Evolutionary conservation across 2,113 vertebrate genomes (phyloP).

Genomic region (Cnemophilus loriae): DNA sequence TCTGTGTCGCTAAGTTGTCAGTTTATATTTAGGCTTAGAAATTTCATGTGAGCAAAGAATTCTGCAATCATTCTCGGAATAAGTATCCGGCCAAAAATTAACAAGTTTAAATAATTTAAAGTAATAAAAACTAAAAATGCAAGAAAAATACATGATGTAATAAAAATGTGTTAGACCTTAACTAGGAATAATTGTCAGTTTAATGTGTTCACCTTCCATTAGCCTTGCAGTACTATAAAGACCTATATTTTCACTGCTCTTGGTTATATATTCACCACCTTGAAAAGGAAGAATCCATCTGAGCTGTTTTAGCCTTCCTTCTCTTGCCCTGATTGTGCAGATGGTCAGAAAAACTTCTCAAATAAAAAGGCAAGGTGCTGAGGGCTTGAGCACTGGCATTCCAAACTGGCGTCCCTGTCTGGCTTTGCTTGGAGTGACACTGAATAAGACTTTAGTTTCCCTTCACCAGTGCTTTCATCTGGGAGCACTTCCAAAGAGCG

Average conservation of each 20-base stretch:
- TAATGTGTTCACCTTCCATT: rapidly evolving
- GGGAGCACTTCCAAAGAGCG: background rate
- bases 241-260: background rate
- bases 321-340: background rate
- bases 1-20: rapidly evolving
- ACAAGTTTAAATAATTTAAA: background rate
- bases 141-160: background rate
- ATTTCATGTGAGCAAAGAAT: background rate
- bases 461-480: background rate
- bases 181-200: background rate
- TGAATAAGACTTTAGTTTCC: background rate
- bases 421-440: background rate
- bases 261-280: background rate
- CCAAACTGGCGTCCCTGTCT: background rate
- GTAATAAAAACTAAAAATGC: background rate
- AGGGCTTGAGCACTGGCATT: background rate
- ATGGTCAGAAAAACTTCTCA: background rate
- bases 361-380: background rate
- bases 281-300: background rate
- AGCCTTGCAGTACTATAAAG: background rate
- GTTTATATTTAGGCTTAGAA: background rate
- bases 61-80: background rate
- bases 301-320: background rate
- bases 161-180: background rate
- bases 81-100: background rate